phyloP scores from a whole-genome alignment of 1,140 invertebrate genomes.

The Polypedilum pembai region DNA sequence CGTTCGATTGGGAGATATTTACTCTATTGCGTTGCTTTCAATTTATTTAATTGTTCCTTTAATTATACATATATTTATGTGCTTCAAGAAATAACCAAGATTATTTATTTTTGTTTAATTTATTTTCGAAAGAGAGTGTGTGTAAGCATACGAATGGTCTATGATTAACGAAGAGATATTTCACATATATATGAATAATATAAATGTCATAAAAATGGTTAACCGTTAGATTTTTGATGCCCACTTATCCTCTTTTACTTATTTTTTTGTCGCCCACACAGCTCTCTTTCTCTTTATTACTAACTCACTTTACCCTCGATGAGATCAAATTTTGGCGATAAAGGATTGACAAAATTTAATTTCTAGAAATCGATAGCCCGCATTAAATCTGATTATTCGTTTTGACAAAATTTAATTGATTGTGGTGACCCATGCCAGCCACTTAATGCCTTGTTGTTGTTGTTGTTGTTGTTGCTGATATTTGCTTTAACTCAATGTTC shows the following conservation, averaged over 20 bases:
- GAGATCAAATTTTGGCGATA: constrained; percentile 21
- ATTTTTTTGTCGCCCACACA: background rate
- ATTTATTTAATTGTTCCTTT: constrained; percentile 8
- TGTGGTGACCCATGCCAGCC: background rate
- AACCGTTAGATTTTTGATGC: constrained; percentile 5
- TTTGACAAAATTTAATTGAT: background rate
- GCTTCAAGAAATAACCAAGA: too few species aligned
- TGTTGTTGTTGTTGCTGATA: background rate
- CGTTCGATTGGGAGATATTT: background rate
- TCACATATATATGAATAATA: too few species aligned
- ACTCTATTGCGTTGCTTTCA: constrained; percentile 14
- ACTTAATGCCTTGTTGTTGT: background rate
- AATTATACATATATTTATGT: background rate
- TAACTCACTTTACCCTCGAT: background rate
- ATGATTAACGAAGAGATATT: too few species aligned
- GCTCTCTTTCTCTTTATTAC: background rate
- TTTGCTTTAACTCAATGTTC: background rate
- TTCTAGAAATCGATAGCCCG: constrained; percentile 1
- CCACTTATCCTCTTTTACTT: constrained; percentile 16
- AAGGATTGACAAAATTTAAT: constrained; percentile 22
- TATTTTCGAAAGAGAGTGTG: too few species aligned
- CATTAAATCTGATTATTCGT: background rate
- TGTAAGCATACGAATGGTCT: too few species aligned
- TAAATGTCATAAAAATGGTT: too few species aligned
- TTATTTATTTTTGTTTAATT: too few species aligned